Base-by-base conservation (phyloP, 1,140 invertebrate genomes). In the Drosophila carrolli region DNA sequence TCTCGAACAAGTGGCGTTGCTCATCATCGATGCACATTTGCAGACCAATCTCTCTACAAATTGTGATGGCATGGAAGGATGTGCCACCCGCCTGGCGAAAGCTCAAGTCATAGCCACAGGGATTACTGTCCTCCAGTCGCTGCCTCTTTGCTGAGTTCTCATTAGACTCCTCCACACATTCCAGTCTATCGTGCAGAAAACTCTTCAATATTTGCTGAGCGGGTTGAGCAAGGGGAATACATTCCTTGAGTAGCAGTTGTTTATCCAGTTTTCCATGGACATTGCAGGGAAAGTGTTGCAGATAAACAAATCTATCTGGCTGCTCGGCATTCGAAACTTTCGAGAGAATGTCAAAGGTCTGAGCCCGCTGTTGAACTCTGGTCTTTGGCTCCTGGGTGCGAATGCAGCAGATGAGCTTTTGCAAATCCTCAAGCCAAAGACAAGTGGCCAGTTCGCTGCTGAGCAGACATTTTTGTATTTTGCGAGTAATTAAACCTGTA, bases 201-300 rank as follows among this genome's bases (percentile, higher is more conserved):
- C 47, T 67, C 37, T 78, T 75, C 0, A 91, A 58, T 54, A 91
- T 88, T 44, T 84, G 66, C 27, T 81, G 68, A 2, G 81, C 77
- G 1, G 76, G 72, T 41, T 82, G 66, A 0, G 75, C 84, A 14
- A 88, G 16, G 0, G 78, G 62, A 0, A 73, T 70, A 19, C 84
- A 88, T 27, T 83, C 76, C 16, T 80, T 83, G 1, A 88, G 54
- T 13, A 79, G 51, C 23, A 72, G 55, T 38, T 63, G 43, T 29
- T 84, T 78, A 60, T 86, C 78, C 37, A 93, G 50, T 67, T 93
- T 93, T 81, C 94, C 94, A 86, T 95, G 93, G 27, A 71, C 68
- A 37, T 93, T 93, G 19, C 94, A 80, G 6, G 94, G 94, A 37
- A 94, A 83, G 23, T 89, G 55, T 13, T 90, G 54, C 1, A 93